Conservation (phyloP, 2,888 invertebrate genomes). For the Eueremaeus valkanovi region DNA sequence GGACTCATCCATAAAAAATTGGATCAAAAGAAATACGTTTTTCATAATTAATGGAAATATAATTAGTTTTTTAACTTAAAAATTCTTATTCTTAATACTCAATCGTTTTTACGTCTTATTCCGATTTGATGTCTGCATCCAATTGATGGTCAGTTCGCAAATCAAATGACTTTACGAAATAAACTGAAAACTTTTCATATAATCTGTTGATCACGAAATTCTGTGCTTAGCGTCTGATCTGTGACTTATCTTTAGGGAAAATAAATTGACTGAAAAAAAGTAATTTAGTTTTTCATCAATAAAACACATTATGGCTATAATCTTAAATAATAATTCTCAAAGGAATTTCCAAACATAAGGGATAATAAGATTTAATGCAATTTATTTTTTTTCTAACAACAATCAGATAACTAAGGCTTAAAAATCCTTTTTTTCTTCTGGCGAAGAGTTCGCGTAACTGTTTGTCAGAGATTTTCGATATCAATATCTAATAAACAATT, state of each 20-base stretch:
- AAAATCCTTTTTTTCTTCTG: not conserved
- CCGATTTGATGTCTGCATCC: too few relatives aligned
- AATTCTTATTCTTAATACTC: too few relatives aligned
- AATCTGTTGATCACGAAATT: not conserved
- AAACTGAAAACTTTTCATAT: too few relatives aligned
- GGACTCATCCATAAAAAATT: too few relatives aligned
- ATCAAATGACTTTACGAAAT: too few relatives aligned
- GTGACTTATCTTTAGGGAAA: not conserved
- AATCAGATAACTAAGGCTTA: not conserved
- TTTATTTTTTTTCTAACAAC: not conserved
- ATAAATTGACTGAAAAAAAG: not conserved
- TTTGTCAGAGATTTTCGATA: too few relatives aligned
- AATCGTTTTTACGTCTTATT: too few relatives aligned
- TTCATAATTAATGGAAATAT: too few relatives aligned
- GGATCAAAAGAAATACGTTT: too few relatives aligned
- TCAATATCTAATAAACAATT: slow-evolving; percentile 3
- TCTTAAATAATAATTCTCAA: not conserved
- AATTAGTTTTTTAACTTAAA: too few relatives aligned
- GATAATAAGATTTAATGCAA: not conserved
- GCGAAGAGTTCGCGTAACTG: too few relatives aligned
- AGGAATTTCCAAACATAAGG: not conserved
- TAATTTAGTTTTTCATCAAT: not conserved
- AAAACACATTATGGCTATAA: not conserved
- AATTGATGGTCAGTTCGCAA: too few relatives aligned
- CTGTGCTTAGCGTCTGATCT: not conserved